A percentile compares a stretch with the other conserved stretches of the same genome.
Conservation (phyloP, 2,797 vertebrate genomes). For the Salarias fasciatus region DNA sequence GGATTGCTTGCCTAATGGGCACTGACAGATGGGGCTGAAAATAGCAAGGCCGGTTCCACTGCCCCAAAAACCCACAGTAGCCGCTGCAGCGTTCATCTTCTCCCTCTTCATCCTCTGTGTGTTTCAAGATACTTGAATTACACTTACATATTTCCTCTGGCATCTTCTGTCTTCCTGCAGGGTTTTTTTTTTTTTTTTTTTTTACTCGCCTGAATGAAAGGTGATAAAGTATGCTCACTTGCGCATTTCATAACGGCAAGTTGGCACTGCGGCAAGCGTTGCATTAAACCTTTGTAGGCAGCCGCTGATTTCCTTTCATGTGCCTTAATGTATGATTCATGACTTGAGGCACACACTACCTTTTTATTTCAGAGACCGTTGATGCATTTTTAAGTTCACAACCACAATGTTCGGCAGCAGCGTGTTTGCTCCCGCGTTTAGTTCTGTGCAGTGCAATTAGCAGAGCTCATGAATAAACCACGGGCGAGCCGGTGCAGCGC, state of each 20-base stretch:
- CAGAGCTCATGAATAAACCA: conserved; percentile 75
- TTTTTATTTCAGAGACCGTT: conserved; percentile 58
- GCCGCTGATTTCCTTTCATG: conserved; percentile 62
- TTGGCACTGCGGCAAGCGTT: conserved; percentile 44
- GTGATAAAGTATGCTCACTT: conserved; percentile 46
- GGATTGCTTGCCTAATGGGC: conserved; percentile 85
- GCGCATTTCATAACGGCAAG: conserved; percentile 38
- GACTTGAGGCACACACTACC: conserved; percentile 55
- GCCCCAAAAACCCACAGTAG: conserved; percentile 70
- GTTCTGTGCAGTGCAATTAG: conserved; percentile 72
- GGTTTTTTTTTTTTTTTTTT: conserved; percentile 34
- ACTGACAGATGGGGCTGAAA: conserved; percentile 83
- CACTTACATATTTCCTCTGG: conserved; percentile 41
- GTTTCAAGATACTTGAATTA: conserved; percentile 36
- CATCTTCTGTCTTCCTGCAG: conserved; percentile 18
- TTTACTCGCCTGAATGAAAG: conserved; percentile 48
- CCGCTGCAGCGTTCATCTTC: conserved; percentile 46
- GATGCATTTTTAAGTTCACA: conserved; percentile 63
- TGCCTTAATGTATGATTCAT: conserved; percentile 69
- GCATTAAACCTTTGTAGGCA: conserved; percentile 54
- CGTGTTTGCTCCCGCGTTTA: conserved; percentile 60
- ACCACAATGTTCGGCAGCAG: conserved; percentile 41
- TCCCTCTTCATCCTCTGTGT: conserved; percentile 31
- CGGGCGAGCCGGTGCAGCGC: conserved; percentile 35
- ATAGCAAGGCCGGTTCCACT: conserved; percentile 75